Evolutionary conservation across 2,113 vertebrate genomes (phyloP), one percentile per base, ranked within the genome.

Genomic region (Lycocorax pyrrhopterus): DNA sequence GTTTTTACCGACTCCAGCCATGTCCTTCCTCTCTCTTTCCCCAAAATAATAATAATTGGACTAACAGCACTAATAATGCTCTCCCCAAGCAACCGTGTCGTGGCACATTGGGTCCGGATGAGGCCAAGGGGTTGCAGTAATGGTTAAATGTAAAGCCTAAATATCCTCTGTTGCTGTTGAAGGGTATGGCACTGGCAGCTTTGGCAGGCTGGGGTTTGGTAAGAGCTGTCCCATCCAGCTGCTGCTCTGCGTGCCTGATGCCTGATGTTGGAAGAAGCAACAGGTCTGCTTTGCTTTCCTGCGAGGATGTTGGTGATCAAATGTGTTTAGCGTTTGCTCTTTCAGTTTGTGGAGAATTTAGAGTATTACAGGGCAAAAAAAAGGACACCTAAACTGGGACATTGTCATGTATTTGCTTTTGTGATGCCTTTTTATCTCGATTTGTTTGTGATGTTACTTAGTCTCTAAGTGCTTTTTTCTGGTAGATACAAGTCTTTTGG

Each of bases 231-330:
- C 63, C 37, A 6, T 62, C 37, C 14, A 5, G 60, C 37, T n/a
- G 30, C 56, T 47, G n/a, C 18, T 39, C 55, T 39, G 32, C 0
- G 0, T 56, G 23, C 23, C 46, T 55, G 22, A 9, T 56, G 23
- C 23, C 46, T 55, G 22, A 8, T 9, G 0, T 13, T 69, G 82
- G 46, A 20, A 35, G 41, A 46, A 49, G 73, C 68, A 55, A n/a
- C 37, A 62, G 56, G 56, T 64, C 90, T 62, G 37, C 64, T 87
- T 79, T n/a, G 35, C 47, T 91, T 43, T 77, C 76, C 44, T 60
- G 37, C 0, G 1, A 76, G 33, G 25, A 18, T 1, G 1, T 22
- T 20, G 35, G 59, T 55, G 55, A 51, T 55, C 5, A 32, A 67
- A 58, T 4, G 19, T 3, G 2, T 41, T 68, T 14, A 55, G 39